Percentiles rank a stretch among this genome's conserved stretches.
Conservation (phyloP, 2,797 vertebrate species). For the Phalanger gymnotis region DNA sequence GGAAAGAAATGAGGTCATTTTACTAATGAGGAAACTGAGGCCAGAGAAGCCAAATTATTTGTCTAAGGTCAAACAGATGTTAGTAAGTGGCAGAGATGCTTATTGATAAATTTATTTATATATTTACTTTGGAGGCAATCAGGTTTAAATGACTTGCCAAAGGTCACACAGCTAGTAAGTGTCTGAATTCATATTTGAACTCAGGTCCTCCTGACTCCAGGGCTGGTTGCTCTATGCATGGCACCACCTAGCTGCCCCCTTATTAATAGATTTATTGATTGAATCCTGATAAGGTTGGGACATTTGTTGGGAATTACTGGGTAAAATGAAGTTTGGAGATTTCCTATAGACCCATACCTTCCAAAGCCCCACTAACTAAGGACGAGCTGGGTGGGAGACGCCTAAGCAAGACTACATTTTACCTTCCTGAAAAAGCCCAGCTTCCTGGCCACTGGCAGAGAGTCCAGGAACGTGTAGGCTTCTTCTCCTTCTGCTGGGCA, state of each 20-base stretch:
- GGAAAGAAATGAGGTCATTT: neutral
- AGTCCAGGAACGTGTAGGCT: rapidly evolving
- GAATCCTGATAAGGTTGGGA: neutral
- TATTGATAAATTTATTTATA: neutral
- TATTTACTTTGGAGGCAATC: neutral
- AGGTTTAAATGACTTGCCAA: neutral
- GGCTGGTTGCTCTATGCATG: neutral
- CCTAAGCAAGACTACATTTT: neutral
- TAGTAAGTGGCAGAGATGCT: neutral
- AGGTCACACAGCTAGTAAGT: neutral
- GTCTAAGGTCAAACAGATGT: neutral
- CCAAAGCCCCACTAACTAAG: neutral
- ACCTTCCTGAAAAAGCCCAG: conserved; percentile 58
- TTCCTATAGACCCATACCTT: neutral
- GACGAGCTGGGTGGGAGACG: neutral
- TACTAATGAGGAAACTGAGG: neutral
- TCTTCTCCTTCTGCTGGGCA: conserved; percentile 73
- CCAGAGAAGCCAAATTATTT: neutral
- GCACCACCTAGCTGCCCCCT: neutral
- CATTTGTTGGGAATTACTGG: neutral
- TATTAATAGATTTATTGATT: neutral
- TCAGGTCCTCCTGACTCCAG: neutral
- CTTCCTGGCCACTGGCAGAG: neutral
- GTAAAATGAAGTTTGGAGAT: neutral
- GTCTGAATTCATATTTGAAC: neutral